Evolutionary conservation across 2,113 vertebrate species (phyloP).

Genomic region (Mormyrus iriodes): DNA sequence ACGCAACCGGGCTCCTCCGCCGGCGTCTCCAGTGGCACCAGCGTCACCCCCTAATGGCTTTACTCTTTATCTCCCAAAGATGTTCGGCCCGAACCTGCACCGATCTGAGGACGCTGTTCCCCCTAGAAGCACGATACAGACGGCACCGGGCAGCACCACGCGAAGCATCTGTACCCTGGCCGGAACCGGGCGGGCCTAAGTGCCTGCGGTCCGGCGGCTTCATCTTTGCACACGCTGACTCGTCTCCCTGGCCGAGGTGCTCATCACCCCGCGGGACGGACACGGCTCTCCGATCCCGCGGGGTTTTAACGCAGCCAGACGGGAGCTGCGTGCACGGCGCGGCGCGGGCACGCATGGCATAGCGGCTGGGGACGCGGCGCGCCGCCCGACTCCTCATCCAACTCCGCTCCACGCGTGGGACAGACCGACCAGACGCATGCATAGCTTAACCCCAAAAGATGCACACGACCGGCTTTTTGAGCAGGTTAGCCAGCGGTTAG

Average conservation of each 20-base stretch:
- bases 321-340: constrained; percentile 21
- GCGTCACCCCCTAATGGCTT: not conserved
- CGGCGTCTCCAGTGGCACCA: not conserved
- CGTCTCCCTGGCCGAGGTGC: not conserved
- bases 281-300: not conserved
- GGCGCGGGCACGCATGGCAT: constrained; percentile 40
- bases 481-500: constrained; percentile 48
- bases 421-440: not conserved
- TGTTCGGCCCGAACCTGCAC: not conserved
- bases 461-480: constrained; percentile 54
- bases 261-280: not conserved
- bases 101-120: not conserved
- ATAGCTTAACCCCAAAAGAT: constrained; percentile 37
- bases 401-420: constrained; percentile 39
- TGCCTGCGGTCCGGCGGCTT: not conserved
- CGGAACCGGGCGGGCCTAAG: not conserved
- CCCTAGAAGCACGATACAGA: not conserved
- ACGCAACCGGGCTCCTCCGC: not conserved
- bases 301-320: not conserved
- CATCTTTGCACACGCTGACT: not conserved
- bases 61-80: not conserved
- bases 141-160: not conserved
- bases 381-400: constrained; percentile 14
- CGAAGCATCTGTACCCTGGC: not conserved
- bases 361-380: constrained; percentile 58